These are phyloP conservation scores for Limnephilus marmoratus DNA, from an alignment of 2,888 invertebrate species.

Conservation along the genomic window DNA sequence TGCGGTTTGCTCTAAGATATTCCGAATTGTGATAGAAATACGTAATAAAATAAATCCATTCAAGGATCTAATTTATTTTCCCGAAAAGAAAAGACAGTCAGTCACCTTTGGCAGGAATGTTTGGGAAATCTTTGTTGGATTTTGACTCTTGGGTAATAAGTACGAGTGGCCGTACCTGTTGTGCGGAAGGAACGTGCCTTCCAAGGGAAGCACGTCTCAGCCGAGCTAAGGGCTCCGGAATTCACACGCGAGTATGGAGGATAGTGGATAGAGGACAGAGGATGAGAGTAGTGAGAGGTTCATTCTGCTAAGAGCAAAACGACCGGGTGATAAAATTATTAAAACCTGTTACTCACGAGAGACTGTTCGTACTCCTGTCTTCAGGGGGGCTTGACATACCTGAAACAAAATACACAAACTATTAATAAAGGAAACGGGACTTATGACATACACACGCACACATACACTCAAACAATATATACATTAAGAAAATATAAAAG, in stretches of 20 bases:
- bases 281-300: not conserved
- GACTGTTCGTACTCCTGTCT: not conserved
- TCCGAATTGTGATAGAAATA: not conserved
- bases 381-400: conserved; percentile 17
- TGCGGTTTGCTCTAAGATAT: not conserved
- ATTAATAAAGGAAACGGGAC: not conserved
- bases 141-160: conserved; percentile 23
- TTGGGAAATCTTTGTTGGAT: not conserved
- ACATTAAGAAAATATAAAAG: not conserved
- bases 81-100: not conserved
- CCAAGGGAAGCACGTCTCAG: conserved; percentile 5
- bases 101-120: not conserved
- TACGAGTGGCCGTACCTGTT: conserved; percentile 38
- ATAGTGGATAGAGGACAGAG: not conserved
- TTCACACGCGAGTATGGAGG: not conserved
- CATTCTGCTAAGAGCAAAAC: conserved; percentile 35
- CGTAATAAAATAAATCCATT: not conserved
- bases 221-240: not conserved
- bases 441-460: not conserved
- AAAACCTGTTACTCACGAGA: conserved; percentile 25
- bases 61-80: not conserved
- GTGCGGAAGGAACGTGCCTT: conserved; percentile 20
- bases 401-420: conserved; percentile 9
- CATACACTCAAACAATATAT: not conserved
- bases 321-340: conserved; percentile 17